A percentile compares a stretch with the other conserved stretches of the same genome.
Evolutionary conservation across 2,888 invertebrate species (phyloP).

Genomic region (Tenthredo livida): DNA sequence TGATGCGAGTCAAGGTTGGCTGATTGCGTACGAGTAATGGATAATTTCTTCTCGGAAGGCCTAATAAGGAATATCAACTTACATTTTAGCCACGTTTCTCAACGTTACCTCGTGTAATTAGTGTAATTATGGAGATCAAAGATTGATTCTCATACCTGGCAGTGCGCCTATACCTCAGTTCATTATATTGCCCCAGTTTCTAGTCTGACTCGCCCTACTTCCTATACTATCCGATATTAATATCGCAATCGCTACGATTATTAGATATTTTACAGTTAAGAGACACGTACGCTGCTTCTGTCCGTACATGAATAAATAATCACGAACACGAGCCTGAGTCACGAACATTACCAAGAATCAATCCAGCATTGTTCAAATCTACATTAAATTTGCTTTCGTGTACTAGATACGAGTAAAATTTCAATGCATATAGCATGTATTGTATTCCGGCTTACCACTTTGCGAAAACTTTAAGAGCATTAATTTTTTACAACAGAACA

Average conservation of each 20-base stretch:
- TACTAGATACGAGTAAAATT: neutral
- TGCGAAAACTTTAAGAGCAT: neutral
- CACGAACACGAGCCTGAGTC: neutral
- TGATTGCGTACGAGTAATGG: slow-evolving; percentile 30
- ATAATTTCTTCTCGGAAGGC: slow-evolving; percentile 41
- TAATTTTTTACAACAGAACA: neutral
- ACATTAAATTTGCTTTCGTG: neutral
- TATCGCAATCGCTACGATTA: neutral
- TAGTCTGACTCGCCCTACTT: slow-evolving; percentile 10
- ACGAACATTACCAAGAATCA: neutral
- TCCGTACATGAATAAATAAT: neutral
- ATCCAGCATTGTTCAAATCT: neutral
- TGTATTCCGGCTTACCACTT: too few relatives aligned
- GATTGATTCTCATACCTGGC: slow-evolving; percentile 15
- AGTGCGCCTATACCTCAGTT: neutral
- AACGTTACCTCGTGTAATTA: slow-evolving; percentile 19
- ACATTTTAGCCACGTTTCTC: slow-evolving; percentile 22
- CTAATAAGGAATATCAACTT: slow-evolving; percentile 15
- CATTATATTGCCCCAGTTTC: slow-evolving; percentile 27
- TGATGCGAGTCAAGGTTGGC: slow-evolving; percentile 38
- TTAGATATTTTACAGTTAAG: neutral
- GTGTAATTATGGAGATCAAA: slow-evolving; percentile 38
- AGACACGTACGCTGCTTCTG: neutral
- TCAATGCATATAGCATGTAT: too few relatives aligned
- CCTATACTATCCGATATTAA: neutral